These are phyloP conservation scores for Mactra quadrangularis DNA, from an alignment of 1,140 invertebrate species.

Conservation along the genomic window DNA sequence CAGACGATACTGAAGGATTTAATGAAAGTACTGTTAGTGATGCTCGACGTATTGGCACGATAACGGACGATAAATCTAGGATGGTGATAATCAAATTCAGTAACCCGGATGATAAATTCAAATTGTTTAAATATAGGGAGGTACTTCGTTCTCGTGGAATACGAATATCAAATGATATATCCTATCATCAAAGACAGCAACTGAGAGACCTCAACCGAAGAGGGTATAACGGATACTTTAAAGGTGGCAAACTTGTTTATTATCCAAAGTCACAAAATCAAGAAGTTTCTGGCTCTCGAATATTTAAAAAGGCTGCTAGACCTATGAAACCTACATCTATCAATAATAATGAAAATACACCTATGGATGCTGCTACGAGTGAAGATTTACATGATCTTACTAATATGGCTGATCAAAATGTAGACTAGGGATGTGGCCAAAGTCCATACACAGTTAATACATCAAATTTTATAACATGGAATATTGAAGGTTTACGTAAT, in stretches of 20 bases:
- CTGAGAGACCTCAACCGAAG: not conserved
- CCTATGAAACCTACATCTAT: not conserved
- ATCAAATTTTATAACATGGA: constrained; percentile 1
- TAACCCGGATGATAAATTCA: constrained; percentile 29
- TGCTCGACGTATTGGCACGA: constrained; percentile 16
- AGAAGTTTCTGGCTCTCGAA: not conserved
- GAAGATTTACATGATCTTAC: not conserved
- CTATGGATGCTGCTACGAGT: not conserved
- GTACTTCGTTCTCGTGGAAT: not conserved
- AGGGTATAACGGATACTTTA: constrained; percentile 19
- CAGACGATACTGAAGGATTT: too few species aligned
- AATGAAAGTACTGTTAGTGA: not conserved
- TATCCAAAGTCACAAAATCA: not conserved
- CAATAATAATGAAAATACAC: not conserved
- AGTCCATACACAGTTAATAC: not conserved
- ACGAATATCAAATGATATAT: constrained; percentile 25
- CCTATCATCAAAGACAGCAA: constrained; percentile 12
- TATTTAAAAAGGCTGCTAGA: not conserved
- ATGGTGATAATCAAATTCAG: constrained; percentile 10
- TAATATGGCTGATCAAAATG: not conserved
- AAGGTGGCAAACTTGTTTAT: constrained; percentile 9
- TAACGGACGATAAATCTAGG: not conserved
- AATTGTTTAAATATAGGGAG: constrained; percentile 22
- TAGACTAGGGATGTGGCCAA: not conserved
- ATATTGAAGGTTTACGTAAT: constrained; percentile 21